These are phyloP conservation scores for Osmerus eperlanus DNA, from an alignment of 2,113 vertebrate species.

Conservation along the genomic window DNA sequence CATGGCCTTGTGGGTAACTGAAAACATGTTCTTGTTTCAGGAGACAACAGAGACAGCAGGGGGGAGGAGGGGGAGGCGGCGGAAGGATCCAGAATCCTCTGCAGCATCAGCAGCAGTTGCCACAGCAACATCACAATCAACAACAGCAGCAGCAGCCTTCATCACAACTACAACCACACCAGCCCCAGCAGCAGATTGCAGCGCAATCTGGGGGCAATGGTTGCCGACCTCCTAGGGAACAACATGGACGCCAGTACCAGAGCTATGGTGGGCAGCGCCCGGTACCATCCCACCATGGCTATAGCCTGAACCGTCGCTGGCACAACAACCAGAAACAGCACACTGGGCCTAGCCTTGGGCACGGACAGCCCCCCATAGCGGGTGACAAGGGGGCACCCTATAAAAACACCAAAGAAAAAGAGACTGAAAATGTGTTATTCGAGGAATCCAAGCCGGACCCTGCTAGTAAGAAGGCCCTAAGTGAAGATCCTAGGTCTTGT, in stretches of 20 bases:
- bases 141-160: constrained; percentile 61
- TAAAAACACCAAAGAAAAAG: constrained; percentile 78
- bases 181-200: constrained; percentile 30
- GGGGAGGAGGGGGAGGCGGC: constrained; percentile 70
- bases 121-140: constrained; percentile 59
- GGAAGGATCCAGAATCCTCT: constrained; percentile 75
- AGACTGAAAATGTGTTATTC: constrained; percentile 78
- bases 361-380: constrained; percentile 25
- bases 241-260: constrained; percentile 78
- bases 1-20: constrained; percentile 38
- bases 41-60: constrained; percentile 83
- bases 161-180: constrained; percentile 59
- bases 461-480: constrained; percentile 59
- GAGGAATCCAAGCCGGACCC: constrained; percentile 62
- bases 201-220: constrained; percentile 51
- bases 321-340: constrained; percentile 85
- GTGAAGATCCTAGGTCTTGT: constrained; percentile 37
- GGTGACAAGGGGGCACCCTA: constrained; percentile 69
- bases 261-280: constrained; percentile 77
- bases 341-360: constrained; percentile 8
- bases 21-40: constrained; percentile 70
- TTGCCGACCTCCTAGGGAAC: constrained; percentile 77
- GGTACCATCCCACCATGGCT: constrained; percentile 79
- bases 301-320: constrained; percentile 95
- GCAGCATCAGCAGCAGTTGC: constrained; percentile 41